Evolutionary conservation across 2,113 vertebrate species (phyloP).

Genomic region (Empidonax traillii): DNA sequence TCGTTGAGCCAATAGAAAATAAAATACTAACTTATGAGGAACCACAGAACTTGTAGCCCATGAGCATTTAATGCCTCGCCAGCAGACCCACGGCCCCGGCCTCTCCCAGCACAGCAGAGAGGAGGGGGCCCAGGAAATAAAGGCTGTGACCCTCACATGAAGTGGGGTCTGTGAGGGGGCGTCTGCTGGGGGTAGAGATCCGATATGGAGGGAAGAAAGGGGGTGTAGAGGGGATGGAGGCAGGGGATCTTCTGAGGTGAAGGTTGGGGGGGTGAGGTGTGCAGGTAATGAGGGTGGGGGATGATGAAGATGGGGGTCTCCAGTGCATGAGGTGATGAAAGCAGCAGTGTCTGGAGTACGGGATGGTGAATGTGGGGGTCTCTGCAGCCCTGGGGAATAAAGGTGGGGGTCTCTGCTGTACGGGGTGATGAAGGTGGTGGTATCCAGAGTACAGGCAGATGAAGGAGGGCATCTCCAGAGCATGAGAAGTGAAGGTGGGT

Average conservation of each 20-base stretch:
- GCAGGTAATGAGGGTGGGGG: background rate
- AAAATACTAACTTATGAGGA: background rate
- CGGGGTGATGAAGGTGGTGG: accelerated
- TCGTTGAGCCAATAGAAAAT: background rate
- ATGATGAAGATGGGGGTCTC: background rate
- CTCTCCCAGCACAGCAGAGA: background rate
- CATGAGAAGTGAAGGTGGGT: background rate
- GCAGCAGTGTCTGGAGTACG: accelerated
- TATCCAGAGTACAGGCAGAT: no score
- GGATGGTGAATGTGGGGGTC: background rate
- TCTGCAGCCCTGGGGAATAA: background rate
- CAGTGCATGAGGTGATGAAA: accelerated
- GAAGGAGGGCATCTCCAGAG: background rate
- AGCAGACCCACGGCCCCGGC: background rate
- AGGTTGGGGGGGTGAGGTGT: background rate
- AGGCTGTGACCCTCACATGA: background rate
- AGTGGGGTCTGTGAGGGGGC: background rate
- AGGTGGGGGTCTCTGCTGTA: background rate
- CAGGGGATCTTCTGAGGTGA: background rate
- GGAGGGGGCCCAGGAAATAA: background rate
- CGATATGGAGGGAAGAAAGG: background rate
- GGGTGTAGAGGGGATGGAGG: no score
- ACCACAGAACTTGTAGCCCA: background rate
- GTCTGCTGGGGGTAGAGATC: background rate
- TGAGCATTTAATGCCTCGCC: background rate